Evolutionary conservation across 1,140 invertebrate species (phyloP).

Genomic region (Drosophila sechellia): DNA sequence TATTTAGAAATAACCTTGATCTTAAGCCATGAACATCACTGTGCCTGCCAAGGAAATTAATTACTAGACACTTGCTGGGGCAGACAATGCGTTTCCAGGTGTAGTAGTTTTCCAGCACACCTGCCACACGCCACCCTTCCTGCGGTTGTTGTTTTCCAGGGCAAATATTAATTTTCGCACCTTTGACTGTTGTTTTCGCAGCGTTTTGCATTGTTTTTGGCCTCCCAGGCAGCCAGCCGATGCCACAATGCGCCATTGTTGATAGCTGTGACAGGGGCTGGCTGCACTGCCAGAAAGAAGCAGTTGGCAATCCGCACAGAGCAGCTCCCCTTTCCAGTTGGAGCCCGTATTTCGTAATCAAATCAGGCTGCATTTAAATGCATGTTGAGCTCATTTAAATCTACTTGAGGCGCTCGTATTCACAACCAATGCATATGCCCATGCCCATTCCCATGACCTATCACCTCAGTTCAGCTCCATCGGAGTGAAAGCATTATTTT

Average conservation of each 20-base stretch:
- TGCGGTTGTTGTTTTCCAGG: conserved; percentile 34
- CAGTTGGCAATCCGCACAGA: neutral
- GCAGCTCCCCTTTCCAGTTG: neutral
- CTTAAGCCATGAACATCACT: neutral
- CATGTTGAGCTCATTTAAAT: conserved; percentile 37
- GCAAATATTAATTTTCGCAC: conserved; percentile 78
- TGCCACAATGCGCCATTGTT: conserved; percentile 32
- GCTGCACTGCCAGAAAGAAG: conserved; percentile 1
- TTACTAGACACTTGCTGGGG: conserved; percentile 39
- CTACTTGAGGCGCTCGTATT: conserved; percentile 3
- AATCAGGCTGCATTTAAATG: conserved; percentile 64
- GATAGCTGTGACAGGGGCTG: conserved; percentile 14
- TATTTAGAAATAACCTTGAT: too few species aligned
- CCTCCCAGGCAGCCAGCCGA: neutral
- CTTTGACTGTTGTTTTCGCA: conserved; percentile 47
- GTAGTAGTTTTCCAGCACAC: neutral
- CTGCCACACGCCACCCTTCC: neutral
- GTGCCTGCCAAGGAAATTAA: conserved; percentile 50
- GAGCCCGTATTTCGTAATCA: conserved; percentile 33
- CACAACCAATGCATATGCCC: neutral
- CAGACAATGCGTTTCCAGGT: conserved; percentile 38
- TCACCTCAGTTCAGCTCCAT: conserved; percentile 3
- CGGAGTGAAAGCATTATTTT: neutral
- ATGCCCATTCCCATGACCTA: conserved; percentile 2
- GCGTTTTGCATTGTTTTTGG: conserved; percentile 27